A percentile compares a stretch with the other conserved stretches of the same genome.
Evolutionary conservation across 37 sponge, comb jelly and placozoan genomes (phyloP).

Genomic region (Geodia barretti): DNA sequence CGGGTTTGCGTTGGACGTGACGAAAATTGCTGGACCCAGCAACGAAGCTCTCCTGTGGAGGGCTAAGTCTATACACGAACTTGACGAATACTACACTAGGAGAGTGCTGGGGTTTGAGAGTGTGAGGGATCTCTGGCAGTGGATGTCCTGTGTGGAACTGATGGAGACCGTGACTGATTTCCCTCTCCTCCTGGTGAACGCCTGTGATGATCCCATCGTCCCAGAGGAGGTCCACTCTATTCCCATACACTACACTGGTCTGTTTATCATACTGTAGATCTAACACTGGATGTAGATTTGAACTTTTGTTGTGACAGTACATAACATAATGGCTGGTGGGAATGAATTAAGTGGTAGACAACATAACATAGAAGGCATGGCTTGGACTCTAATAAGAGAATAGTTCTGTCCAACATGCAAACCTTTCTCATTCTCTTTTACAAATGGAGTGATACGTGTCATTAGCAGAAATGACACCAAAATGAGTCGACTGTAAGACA

Average conservation of each 20-base stretch:
- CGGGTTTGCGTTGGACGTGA: conserved; percentile 43
- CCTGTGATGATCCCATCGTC: conserved; percentile 85
- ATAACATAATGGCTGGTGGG: no score
- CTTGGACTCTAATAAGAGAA: no score
- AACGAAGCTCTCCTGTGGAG: conserved; percentile 30
- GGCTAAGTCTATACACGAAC: conserved; percentile 19
- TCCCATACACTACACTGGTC: conserved; percentile 59
- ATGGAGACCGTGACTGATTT: conserved; percentile 54
- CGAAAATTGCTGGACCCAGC: conserved; percentile 8
- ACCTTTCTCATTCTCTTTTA: no score
- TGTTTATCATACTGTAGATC: no score
- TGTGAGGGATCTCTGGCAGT: conserved; percentile 33
- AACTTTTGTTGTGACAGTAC: no score
- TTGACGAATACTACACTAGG: conserved; percentile 72
- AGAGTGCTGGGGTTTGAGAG: conserved; percentile 63
- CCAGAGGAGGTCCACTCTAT: conserved; percentile 22
- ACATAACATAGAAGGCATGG: no score
- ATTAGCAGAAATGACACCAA: no score
- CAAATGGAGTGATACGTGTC: no score
- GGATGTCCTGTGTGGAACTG: conserved; percentile 33
- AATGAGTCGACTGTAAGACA: no score
- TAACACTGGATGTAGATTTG: no score
- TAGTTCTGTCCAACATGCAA: no score
- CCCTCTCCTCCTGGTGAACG: conserved; percentile 79
- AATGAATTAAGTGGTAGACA: no score